A percentile compares a stretch with the other conserved stretches of the same genome.
phyloP scores from a whole-genome alignment of 2,888 invertebrate species.

The Noctua comes region DNA sequence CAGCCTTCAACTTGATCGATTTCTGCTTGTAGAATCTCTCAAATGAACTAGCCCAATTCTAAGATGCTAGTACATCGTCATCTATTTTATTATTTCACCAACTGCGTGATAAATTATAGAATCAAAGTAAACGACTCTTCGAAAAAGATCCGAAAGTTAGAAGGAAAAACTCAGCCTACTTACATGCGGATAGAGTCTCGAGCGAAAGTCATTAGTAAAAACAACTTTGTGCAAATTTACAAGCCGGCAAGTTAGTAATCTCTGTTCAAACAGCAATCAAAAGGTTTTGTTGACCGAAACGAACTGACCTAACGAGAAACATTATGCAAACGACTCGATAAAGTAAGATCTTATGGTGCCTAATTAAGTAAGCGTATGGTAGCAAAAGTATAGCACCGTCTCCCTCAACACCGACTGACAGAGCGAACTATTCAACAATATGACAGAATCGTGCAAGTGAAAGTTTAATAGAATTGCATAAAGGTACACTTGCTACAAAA shows the following conservation, averaged over 20 bases:
- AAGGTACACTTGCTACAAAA: conserved; percentile 77
- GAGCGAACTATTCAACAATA: conserved; percentile 69
- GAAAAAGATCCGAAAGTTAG: conserved; percentile 40
- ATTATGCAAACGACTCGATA: conserved; percentile 20
- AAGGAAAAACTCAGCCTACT: conserved; percentile 37
- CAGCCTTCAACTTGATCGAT: neutral
- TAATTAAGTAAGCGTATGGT: conserved; percentile 23
- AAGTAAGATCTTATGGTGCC: neutral
- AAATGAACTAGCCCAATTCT: neutral
- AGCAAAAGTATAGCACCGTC: conserved; percentile 35
- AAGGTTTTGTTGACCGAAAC: conserved; percentile 19
- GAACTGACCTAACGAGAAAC: neutral
- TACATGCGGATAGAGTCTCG: conserved; percentile 32
- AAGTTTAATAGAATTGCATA: conserved; percentile 80
- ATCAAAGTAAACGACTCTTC: neutral
- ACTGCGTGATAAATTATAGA: neutral
- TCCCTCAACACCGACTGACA: conserved; percentile 40
- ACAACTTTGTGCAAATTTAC: conserved; percentile 39
- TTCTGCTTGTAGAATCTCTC: neutral
- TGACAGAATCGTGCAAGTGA: conserved; percentile 82
- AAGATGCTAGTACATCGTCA: neutral
- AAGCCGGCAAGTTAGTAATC: conserved; percentile 17
- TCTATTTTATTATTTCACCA: neutral
- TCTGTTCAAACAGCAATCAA: conserved; percentile 21
- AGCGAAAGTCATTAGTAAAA: conserved; percentile 57